A percentile compares a stretch with the other conserved stretches of the same genome.
Conservation (phyloP, 2,888 invertebrate species). For the Linnaemya tessellans region DNA sequence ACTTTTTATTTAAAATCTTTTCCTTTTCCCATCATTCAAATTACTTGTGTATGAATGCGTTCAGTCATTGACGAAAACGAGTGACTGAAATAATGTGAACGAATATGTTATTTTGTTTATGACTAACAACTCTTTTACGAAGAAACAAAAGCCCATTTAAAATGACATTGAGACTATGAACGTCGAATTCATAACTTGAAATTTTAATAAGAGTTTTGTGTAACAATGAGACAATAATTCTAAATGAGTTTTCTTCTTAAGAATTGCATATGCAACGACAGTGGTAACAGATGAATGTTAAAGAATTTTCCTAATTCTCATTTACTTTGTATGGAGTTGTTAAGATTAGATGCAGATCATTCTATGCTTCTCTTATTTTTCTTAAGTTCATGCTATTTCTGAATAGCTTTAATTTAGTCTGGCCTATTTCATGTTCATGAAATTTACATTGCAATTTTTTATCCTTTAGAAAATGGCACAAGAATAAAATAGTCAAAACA, state of each 20-base stretch:
- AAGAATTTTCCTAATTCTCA: no score
- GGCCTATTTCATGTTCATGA: no score
- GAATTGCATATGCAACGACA: background rate
- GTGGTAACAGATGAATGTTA: background rate
- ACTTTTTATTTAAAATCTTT: slow-evolving; percentile 5
- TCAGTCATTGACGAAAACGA: slow-evolving; percentile 9
- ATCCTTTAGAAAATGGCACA: no score
- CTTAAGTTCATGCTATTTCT: no score
- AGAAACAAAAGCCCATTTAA: slow-evolving; percentile 44
- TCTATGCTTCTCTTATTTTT: no score
- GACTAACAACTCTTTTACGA: slow-evolving; percentile 18
- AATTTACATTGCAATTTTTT: no score
- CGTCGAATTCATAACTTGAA: slow-evolving; percentile 51
- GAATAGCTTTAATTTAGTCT: no score
- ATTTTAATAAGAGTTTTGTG: slow-evolving; percentile 50
- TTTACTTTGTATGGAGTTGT: no score
- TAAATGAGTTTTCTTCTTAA: slow-evolving; percentile 22
- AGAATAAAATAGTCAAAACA: no score
- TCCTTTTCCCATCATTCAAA: background rate
- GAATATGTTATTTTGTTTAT: background rate
- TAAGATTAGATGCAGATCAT: no score
- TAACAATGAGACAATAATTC: slow-evolving; percentile 47
- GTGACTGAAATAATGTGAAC: slow-evolving; percentile 18
- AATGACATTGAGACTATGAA: slow-evolving; percentile 66
- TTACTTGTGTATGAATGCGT: slow-evolving; percentile 38